Conservation (phyloP, 2,797 vertebrate species). For the Zenarchopterus dispar region DNA sequence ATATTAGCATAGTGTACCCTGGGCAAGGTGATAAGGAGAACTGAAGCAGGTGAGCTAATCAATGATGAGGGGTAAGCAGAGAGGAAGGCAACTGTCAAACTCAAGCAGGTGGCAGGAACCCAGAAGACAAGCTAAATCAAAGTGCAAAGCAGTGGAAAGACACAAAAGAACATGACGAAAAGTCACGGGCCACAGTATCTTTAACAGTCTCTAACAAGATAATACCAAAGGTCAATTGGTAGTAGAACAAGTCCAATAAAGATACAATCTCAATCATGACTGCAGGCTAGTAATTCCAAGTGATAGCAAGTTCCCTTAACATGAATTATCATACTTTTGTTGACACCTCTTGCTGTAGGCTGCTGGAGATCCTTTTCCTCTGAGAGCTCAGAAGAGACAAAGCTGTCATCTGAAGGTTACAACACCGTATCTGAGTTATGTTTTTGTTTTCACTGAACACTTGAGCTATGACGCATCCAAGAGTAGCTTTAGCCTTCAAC, state of each 20-base stretch:
- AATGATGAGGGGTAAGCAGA: too few species aligned
- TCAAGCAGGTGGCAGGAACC: too few species aligned
- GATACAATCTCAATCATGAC: conserved; percentile 38
- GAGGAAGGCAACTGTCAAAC: too few species aligned
- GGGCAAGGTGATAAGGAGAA: too few species aligned
- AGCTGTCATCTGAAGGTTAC: conserved; percentile 23
- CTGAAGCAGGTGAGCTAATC: too few species aligned
- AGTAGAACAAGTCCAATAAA: conserved; percentile 37
- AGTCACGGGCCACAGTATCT: not conserved
- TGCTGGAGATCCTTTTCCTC: conserved; percentile 26
- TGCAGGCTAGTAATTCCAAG: not conserved
- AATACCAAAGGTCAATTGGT: conserved; percentile 40
- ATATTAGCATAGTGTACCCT: too few species aligned
- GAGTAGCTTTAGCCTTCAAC: conserved; percentile 50
- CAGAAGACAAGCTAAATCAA: too few species aligned
- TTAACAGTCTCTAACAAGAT: not conserved
- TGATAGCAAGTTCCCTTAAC: conserved; percentile 14
- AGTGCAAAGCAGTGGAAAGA: too few species aligned
- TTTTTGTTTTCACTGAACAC: conserved; percentile 49
- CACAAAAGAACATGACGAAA: not conserved
- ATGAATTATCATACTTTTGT: conserved; percentile 15
- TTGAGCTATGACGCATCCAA: conserved; percentile 35
- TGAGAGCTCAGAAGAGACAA: not conserved
- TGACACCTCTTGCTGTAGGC: conserved; percentile 17
- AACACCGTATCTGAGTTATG: conserved; percentile 42